Evolutionary conservation across 2,113 vertebrate species (phyloP).

Genomic region (Callipepla squamata): DNA sequence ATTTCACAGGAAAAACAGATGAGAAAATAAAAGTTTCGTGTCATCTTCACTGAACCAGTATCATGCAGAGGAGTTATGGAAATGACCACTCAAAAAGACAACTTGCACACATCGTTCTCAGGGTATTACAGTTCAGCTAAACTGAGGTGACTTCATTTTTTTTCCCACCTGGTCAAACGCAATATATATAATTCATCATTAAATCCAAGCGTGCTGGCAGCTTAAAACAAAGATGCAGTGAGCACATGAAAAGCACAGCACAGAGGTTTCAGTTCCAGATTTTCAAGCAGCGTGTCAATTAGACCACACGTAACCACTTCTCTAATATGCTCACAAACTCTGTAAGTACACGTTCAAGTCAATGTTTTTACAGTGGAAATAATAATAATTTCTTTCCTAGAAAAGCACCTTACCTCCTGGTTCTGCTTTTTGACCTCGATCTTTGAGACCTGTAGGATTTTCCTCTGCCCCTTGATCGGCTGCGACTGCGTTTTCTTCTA

Average conservation of each 20-base stretch:
- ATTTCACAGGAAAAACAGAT: neutral
- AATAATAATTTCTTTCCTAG: neutral
- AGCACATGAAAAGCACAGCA: neutral
- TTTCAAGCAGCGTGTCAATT: neutral
- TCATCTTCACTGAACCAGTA: neutral
- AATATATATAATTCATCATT: neutral
- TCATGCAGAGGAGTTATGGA: neutral
- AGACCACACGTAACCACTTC: neutral
- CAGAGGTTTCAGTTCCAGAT: neutral
- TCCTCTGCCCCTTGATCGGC: conserved; percentile 85
- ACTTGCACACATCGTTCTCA: neutral
- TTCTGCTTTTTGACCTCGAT: conserved; percentile 87
- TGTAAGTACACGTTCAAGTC: fast-evolving
- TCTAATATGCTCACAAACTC: neutral
- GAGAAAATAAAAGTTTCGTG: neutral
- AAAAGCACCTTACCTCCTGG: conserved; percentile 83
- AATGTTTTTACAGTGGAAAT: neutral
- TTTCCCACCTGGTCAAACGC: neutral
- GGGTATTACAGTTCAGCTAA: neutral
- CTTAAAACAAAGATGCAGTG: neutral
- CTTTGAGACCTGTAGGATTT: conserved; percentile 88
- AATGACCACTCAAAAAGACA: neutral
- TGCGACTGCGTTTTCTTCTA: conserved; percentile 87
- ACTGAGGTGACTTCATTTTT: neutral
- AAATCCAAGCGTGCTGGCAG: neutral